These are phyloP conservation scores for Pantala flavescens DNA, from an alignment of 1,140 invertebrate species.

Conservation along the genomic window DNA sequence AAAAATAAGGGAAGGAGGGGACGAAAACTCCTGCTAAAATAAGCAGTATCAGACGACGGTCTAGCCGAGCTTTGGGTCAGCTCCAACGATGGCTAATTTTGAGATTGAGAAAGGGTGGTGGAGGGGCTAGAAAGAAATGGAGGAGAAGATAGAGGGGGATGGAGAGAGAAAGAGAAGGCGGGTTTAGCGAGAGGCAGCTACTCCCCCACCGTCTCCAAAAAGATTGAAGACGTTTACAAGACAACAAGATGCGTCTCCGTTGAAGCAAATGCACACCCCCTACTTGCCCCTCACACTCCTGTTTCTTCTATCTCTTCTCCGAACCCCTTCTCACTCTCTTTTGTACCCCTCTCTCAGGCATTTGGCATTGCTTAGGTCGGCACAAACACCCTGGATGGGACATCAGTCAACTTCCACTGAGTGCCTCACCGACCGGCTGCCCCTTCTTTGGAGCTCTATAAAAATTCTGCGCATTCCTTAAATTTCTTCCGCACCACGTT, in stretches of 20 bases:
- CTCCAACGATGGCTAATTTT: constrained; percentile 5
- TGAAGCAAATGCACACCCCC: constrained; percentile 3
- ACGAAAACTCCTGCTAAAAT: constrained; percentile 9
- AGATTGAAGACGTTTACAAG: constrained; percentile 6
- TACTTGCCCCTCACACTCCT: neutral
- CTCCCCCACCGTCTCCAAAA: neutral
- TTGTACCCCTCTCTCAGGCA: neutral
- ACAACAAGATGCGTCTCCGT: constrained; percentile 1
- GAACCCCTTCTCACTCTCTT: neutral
- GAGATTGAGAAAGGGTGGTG: neutral
- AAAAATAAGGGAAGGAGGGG: neutral
- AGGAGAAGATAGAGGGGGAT: neutral
- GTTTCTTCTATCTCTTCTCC: neutral
- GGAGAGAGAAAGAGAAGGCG: neutral
- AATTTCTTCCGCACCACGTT: no score
- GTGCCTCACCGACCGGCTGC: neutral
- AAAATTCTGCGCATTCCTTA: neutral
- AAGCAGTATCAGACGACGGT: constrained; percentile 7
- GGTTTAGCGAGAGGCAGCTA: neutral
- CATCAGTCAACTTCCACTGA: neutral
- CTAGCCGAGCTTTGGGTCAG: constrained; percentile 2
- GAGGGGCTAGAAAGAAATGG: neutral
- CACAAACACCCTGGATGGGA: neutral
- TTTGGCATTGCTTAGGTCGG: neutral
- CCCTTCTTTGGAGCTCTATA: neutral